Base-by-base conservation (phyloP, 2,113 vertebrate species). In the Ginglymostoma cirratum region DNA sequence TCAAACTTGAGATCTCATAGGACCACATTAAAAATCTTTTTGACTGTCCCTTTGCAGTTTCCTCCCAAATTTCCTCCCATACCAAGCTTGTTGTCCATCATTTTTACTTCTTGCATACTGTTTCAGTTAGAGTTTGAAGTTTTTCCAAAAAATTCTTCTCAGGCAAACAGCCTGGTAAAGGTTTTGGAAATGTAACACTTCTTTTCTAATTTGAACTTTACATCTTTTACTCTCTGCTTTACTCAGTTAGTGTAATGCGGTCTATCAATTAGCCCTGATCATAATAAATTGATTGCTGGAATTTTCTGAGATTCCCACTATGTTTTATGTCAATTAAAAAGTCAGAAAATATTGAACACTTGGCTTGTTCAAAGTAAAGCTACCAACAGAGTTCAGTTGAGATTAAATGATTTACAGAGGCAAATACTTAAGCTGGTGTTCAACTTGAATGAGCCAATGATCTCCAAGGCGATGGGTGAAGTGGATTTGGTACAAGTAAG, bases 51-150 rank as follows among this genome's bases (percentile, higher is more conserved):
- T 66, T 93, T 38, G 61, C 61, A 19, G n/a, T 93, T 90, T 90
- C 52, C 87, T 61, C 87, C 87, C 34, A 90, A 90, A 55, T 55
- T 93, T 93, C 61, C 61, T 93, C n/a, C 89, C 89, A 67, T 21
- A 8, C 65, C 89, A 65, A 19, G 55, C n/a, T 67, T 66, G 89
- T 61, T 93, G 34, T 93, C 61, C 17, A 66, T 93, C n/a, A 93
- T 93, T 93, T 66, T 66, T 93, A 38, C 30, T 66, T 5, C 5
- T 65, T 66, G 34, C 65, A 61, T 61, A 19, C 19, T 93, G 65
- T 93, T 93, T 93, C 61, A 38, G 65, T 93, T 66, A 93, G 34
- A 93, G 61, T 93, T 93, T 93, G 89, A 93, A 34, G 19, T 93
- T 93, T 66, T 38, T 66, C 89, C 65, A 38, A 93, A 34, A 93